Base-by-base conservation (phyloP, 2,113 vertebrate genomes). In the Stercorarius parasiticus region DNA sequence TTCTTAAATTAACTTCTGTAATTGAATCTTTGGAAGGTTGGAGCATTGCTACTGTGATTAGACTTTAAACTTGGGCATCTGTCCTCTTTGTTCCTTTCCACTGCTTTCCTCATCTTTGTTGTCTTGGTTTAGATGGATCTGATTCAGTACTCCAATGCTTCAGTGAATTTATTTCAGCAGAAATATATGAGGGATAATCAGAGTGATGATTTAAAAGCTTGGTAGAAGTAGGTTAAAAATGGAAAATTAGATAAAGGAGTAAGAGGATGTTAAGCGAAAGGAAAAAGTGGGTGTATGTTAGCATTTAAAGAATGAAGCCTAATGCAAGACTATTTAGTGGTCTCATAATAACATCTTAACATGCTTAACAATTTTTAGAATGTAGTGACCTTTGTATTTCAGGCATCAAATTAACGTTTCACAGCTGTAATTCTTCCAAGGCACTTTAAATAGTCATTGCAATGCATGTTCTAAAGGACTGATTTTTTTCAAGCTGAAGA, bases 361-460 rank as follows among this genome's bases (percentile, higher is more conserved):
- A 19, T 47, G 77, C 91, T 62, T 79, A 30, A 76, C 70, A 53
- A 21, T 78, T 94, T 95, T 77, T 88, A 58, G 95, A 88, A 43
- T 80, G 15, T 20, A 85, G 74, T 1, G 1, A 92, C 79, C 85
- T 95, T 95, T 91, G 65, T 82, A 73, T 93, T 95, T 95, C 85
- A 88, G 87, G 87, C 85, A 93, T 30, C 66, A 83, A 62, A 90
- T 96, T 72, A 88, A 58, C 71, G 82, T 85, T 96, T 93, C 71
- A 80, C 92, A 96, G 97, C 90, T 96, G 92, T 96, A 94, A 88
- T 90, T 91, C 64, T 87, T 91, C 73, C 81, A 82, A 79, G 40
- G 61, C 55, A 61, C 62, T 96, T 96, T 58, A 88, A 94, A 86
- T 81, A 93, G 67, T 83, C 38, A 47, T 77, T 53, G 62, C 74